Base-by-base conservation (phyloP, 2,888 invertebrate species). In the Mythimna pallens region DNA sequence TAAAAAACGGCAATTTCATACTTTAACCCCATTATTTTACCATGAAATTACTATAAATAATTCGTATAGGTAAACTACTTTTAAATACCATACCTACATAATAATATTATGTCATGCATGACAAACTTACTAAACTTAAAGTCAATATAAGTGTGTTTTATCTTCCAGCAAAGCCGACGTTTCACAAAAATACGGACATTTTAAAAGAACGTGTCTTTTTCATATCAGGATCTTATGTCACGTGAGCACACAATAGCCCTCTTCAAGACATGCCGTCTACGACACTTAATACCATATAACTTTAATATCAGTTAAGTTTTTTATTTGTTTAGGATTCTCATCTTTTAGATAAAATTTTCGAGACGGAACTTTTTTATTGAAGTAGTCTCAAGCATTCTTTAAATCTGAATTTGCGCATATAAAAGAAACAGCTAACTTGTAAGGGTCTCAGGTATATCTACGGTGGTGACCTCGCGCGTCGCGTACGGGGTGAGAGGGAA, bases 261-360 rank as follows among this genome's bases (percentile, higher is more conserved):
- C 34, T 58, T 25, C 40, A 67, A 55, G 36, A 58, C 22, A 17
- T 20, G 17, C 47, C 17, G 43, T 22, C 64, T 4, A 55, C n/a
- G n/a, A 40, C 25, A 50, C 55, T 62, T 25, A 57, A 64, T 50
- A 12, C 17, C 3, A 52, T 50, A 43, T 36, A 61, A 79, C 43
- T 58, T 64, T 20, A 7, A 59, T 76, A 80, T 58, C 36, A 47
- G 50, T 50, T 64, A 61, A 75, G 64, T 64, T 66, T 80, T 40
- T 58, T 80, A 63, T 63, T 66, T 75, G 64, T 67, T 75, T 20
- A 22, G 54, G 47, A 75, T 52, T 58, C 17, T 20, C 40, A 30
- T 34, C 22, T 14, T 17, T 30, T 6, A 20, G 14, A 9, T 64
- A 58, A 30, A 20, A 65, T n/a, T 57, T 36, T 8, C 6, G 4